These are phyloP conservation scores for Protonemura montana DNA, from an alignment of 2,888 invertebrate genomes.

Conservation along the genomic window DNA sequence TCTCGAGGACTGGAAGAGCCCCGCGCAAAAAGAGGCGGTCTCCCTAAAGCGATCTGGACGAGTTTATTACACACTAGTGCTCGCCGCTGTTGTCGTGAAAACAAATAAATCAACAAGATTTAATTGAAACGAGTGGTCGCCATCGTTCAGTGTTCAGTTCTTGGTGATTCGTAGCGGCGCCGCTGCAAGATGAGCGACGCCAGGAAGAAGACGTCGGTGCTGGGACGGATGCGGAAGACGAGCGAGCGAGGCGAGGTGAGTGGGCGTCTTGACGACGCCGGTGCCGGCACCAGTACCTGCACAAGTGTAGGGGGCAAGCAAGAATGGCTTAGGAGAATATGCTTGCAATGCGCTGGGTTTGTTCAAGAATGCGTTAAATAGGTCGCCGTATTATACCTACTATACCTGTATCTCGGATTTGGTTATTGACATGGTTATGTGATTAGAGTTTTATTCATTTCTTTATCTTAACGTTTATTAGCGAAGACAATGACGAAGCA, in stretches of 20 bases:
- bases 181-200: constrained; percentile 32
- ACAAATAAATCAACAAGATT: constrained; percentile 26
- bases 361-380: too few species aligned
- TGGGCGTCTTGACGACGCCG: background rate
- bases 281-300: too few species aligned
- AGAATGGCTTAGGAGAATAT: too few species aligned
- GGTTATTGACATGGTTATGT: too few species aligned
- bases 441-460: too few species aligned
- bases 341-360: too few species aligned
- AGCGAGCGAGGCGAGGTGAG: constrained; percentile 37
- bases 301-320: too few species aligned
- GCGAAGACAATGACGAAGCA: too few species aligned
- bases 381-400: too few species aligned
- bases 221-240: constrained; percentile 36
- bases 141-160: background rate
- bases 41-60: background rate
- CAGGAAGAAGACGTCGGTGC: constrained; percentile 21
- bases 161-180: background rate
- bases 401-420: too few species aligned
- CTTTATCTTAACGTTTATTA: too few species aligned
- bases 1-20: background rate
- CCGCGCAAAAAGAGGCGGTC: constrained; percentile 30
- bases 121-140: background rate
- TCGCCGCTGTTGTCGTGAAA: background rate
- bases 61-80: background rate